A percentile compares a stretch with the other conserved stretches of the same genome.
Evolutionary conservation across 2,113 vertebrate genomes (phyloP).

Genomic region (Oxygymnocypris stewartii): DNA sequence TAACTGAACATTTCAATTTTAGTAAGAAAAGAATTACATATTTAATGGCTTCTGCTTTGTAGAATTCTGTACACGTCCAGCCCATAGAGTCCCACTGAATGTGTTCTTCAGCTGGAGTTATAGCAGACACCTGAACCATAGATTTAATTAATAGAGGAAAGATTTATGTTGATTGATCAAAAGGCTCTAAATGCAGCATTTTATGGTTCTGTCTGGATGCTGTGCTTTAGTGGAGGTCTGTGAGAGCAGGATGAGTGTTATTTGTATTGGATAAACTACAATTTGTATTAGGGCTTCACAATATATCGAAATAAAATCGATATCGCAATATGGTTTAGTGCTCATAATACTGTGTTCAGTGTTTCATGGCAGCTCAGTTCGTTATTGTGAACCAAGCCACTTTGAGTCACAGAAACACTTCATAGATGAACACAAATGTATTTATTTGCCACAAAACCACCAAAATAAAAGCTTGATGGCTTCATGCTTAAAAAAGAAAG

Average conservation of each 20-base stretch:
- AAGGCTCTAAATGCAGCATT: not conserved
- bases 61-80: not conserved
- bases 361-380: not conserved
- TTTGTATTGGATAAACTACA: not conserved
- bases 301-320: slow-evolving; percentile 6
- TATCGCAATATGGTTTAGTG: not conserved
- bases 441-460: not conserved
- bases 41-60: not conserved
- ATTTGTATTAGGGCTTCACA: not conserved
- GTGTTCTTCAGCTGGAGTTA: not conserved
- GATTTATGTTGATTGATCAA: not conserved
- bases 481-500: not conserved
- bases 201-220: not conserved
- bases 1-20: not conserved
- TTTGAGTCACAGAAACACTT: not conserved
- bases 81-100: not conserved
- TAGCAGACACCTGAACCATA: not conserved
- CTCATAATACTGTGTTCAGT: not conserved
- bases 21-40: not conserved
- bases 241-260: not conserved
- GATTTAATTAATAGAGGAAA: not conserved
- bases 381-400: not conserved
- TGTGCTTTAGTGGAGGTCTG: not conserved
- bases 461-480: not conserved
- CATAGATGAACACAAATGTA: not conserved